A percentile compares a stretch with the other conserved stretches of the same genome.
phyloP scores from a whole-genome alignment of 2,888 invertebrate genomes.

The Cephus sareptanus region DNA sequence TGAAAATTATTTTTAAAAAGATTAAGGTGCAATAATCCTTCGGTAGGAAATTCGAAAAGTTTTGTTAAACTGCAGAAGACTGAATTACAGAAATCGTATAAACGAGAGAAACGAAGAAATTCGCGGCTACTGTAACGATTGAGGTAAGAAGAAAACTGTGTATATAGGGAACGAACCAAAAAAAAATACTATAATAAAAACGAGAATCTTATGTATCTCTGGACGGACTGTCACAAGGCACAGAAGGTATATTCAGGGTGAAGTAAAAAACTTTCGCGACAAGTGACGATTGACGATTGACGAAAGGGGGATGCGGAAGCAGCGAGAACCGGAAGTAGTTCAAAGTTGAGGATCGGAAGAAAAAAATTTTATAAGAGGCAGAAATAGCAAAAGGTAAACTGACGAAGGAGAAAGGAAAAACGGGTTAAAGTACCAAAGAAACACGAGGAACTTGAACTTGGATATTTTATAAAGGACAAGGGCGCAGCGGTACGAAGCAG shows the following conservation, averaged over 20 bases:
- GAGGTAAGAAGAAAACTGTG: neutral
- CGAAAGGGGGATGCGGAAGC: neutral
- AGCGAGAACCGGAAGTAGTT: neutral
- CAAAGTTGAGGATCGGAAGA: neutral
- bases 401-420: neutral
- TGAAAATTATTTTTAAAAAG: neutral
- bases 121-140: no score
- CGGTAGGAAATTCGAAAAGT: neutral
- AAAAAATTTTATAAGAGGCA: neutral
- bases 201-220: neutral
- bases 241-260: neutral
- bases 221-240: neutral
- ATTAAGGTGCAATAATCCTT: neutral
- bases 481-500: neutral
- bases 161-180: neutral
- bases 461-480: constrained; percentile 17
- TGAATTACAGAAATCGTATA: no score
- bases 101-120: no score
- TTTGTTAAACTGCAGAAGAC: neutral
- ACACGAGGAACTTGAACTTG: constrained; percentile 17
- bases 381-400: neutral
- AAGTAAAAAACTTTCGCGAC: neutral
- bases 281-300: neutral
- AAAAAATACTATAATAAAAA: neutral
- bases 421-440: neutral